phyloP scores from a whole-genome alignment of 2,113 vertebrate genomes.

The Reinhardtius hippoglossoides region DNA sequence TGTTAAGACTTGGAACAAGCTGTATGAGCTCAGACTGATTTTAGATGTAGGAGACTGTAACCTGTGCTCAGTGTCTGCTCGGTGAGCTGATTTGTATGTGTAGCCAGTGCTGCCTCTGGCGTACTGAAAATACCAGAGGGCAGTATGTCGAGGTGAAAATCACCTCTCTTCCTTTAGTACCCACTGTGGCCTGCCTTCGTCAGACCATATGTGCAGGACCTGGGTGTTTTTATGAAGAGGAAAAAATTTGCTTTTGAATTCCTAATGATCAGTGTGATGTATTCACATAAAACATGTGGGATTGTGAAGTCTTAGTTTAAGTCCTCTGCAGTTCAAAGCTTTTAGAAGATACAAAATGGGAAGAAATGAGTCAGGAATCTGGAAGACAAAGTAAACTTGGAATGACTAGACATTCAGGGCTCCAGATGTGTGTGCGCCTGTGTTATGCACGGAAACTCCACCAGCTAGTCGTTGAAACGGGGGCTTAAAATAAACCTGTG shows the following conservation, averaged over 20 bases:
- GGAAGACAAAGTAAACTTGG: constrained; percentile 68
- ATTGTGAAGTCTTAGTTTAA: constrained; percentile 20
- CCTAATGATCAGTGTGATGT: constrained; percentile 7
- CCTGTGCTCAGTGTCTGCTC: not conserved
- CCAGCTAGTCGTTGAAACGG: constrained; percentile 36
- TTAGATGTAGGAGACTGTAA: constrained; percentile 9
- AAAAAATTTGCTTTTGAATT: constrained; percentile 11
- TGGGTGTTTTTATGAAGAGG: not conserved
- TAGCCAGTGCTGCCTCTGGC: constrained; percentile 26
- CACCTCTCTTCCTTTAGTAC: constrained; percentile 17
- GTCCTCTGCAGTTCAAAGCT: constrained; percentile 41
- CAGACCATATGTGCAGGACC: constrained; percentile 15
- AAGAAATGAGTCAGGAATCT: constrained; percentile 73
- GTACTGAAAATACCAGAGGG: constrained; percentile 51
- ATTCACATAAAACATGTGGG: constrained; percentile 12
- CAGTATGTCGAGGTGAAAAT: constrained; percentile 51
- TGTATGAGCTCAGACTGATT: not conserved
- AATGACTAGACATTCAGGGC: constrained; percentile 46
- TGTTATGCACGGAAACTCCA: constrained; percentile 60
- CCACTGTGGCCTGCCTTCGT: constrained; percentile 3
- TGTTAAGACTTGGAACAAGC: constrained; percentile 1
- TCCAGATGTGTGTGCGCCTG: constrained; percentile 63
- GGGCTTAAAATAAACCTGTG: constrained; percentile 74
- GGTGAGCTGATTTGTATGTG: constrained; percentile 52
- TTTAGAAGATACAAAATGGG: constrained; percentile 49